Conservation (phyloP, 2,797 vertebrate genomes). For the Macroramphosus scolopax region DNA sequence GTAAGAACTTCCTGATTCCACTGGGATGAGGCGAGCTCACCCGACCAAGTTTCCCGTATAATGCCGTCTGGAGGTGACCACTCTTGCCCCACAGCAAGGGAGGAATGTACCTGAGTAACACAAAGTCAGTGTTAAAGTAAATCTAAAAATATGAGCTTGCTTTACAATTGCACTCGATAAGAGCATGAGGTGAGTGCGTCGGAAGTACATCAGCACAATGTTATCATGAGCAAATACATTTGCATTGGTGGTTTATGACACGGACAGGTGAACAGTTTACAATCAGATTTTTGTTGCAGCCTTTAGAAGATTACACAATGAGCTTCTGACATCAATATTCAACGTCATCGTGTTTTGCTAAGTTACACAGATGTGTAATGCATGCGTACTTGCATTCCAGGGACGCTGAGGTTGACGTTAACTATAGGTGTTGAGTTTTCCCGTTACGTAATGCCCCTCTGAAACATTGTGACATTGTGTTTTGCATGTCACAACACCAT, state of each 20-base stretch:
- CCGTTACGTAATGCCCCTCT: too few relatives aligned
- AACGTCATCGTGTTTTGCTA: conserved; percentile 13
- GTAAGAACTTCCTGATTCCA: conserved; percentile 91
- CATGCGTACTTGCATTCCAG: conserved; percentile 18
- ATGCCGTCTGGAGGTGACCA: conserved; percentile 94
- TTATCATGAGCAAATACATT: conserved; percentile 1
- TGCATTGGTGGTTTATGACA: conserved; percentile 12
- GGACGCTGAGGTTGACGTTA: conserved; percentile 25
- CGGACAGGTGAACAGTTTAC: conserved; percentile 13
- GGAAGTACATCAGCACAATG: conserved; percentile 1
- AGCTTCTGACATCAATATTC: conserved; percentile 6
- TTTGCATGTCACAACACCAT: too few relatives aligned
- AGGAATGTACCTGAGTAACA: conserved; percentile 87
- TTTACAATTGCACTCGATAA: neutral
- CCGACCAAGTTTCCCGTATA: conserved; percentile 95
- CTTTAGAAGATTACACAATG: neutral
- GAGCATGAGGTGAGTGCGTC: neutral
- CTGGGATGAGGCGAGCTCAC: conserved; percentile 89
- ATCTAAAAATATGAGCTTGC: conserved; percentile 11
- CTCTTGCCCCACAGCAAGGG: conserved; percentile 97
- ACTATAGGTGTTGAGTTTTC: too few relatives aligned
- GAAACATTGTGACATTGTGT: too few relatives aligned
- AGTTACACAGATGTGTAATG: conserved; percentile 14
- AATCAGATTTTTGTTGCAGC: conserved; percentile 15
- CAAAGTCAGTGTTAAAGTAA: neutral